phyloP scores from a whole-genome alignment of 2,797 vertebrate species.

The Macroramphosus scolopax region DNA sequence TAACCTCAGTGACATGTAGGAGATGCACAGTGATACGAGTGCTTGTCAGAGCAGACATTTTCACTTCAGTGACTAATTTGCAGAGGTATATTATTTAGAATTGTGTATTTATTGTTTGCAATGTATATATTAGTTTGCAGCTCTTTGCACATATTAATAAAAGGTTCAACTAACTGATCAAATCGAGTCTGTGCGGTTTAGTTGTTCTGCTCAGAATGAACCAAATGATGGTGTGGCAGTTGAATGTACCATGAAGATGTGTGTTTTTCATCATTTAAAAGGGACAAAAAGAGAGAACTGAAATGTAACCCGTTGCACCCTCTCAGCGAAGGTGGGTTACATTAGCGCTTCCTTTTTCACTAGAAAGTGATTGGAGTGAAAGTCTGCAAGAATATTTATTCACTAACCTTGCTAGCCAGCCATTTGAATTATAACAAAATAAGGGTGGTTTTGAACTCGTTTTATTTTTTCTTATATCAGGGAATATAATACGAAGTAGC shows the following conservation, averaged over 20 bases:
- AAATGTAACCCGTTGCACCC: slow-evolving; percentile 52
- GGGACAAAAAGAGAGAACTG: slow-evolving; percentile 35
- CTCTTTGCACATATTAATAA: slow-evolving; percentile 86
- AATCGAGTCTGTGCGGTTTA: slow-evolving; percentile 72
- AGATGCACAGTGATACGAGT: slow-evolving; percentile 27
- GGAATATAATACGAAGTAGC: slow-evolving; percentile 74
- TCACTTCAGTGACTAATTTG: slow-evolving; percentile 76
- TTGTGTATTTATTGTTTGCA: slow-evolving; percentile 80
- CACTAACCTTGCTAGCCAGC: slow-evolving; percentile 46
- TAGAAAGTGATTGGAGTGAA: slow-evolving; percentile 58
- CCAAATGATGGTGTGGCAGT: slow-evolving; percentile 69
- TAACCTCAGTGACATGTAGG: slow-evolving; percentile 18
- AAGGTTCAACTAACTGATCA: slow-evolving; percentile 75
- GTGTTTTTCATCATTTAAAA: slow-evolving; percentile 38
- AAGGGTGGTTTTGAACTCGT: slow-evolving; percentile 49
- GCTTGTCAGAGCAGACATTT: slow-evolving; percentile 85
- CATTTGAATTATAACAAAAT: slow-evolving; percentile 55
- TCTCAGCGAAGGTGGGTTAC: slow-evolving; percentile 53
- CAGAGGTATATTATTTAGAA: slow-evolving; percentile 76
- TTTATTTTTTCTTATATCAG: slow-evolving; percentile 79
- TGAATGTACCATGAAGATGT: slow-evolving; percentile 75
- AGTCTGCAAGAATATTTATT: slow-evolving; percentile 63
- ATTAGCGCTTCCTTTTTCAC: slow-evolving; percentile 75
- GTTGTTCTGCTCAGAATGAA: slow-evolving; percentile 67
- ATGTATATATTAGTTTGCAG: slow-evolving; percentile 91